Base-by-base conservation (phyloP, 1,140 invertebrate genomes). In the Drosophila kepulauana region DNA sequence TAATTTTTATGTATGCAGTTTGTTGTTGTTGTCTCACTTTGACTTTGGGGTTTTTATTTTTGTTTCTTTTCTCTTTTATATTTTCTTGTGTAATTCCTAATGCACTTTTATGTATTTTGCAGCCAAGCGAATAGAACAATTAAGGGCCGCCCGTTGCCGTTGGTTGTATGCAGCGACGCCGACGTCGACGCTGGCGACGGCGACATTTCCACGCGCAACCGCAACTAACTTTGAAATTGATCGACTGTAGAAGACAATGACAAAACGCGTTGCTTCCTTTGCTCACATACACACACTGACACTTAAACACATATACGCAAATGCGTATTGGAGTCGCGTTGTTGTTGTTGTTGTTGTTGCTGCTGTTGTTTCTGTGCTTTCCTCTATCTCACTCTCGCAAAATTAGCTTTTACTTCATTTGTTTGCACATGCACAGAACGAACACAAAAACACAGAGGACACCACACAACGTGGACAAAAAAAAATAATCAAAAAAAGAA, bases 171-270 rank as follows among this genome's bases (percentile, higher is more conserved):
- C 70, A 77, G 75, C 70, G 75, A 77, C 70, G 75, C 71, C 64
- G 71, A 73, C 70, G 75, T 58, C 70, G 70, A 67, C 70, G 71
- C 63, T 63, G 52, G 30, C 75, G 46, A 62, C 70, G 75, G 58
- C 75, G 64, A 74, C 70, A 77, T 77, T 77, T 77, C 70, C 75
- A 77, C 75, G 75, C 75, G 70, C 69, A 76, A 66, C 43, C 72
- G 72, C 72, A 75, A 63, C 72, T 49, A 74, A 68, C 66, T 67
- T 70, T 62, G 25, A 56, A 66, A 61, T 61, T 49, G 38, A 63
- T 61, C 49, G 38, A 63, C 45, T 43, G 10, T 15, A 41, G 46
- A 16, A 66, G 59, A 33, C 51, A 54, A 57, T 20, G 45, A 51
- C 38, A 45, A 33, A 62, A 52, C 46, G 75, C 72, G 70, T 66